Conservation (phyloP, 2,888 invertebrate species). For the Cheilosia soror region DNA sequence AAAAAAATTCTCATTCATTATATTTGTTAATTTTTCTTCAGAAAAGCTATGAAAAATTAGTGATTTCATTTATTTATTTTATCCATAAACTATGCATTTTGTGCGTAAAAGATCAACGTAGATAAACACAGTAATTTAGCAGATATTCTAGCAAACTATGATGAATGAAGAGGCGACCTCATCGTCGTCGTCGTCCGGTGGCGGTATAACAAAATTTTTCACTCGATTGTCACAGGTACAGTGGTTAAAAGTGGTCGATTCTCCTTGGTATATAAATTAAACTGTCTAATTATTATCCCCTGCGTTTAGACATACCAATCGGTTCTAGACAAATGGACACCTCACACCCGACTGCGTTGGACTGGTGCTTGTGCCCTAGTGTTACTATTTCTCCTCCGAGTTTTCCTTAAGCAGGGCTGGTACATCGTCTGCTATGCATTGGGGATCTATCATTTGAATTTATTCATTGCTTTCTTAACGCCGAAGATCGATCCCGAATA, state of each 20-base stretch:
- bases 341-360: constrained; percentile 93
- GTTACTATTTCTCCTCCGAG: constrained; percentile 90
- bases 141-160: constrained; percentile 77
- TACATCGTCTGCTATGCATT: constrained; percentile 99
- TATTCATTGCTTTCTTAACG: constrained; percentile 99
- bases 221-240: constrained; percentile 83
- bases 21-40: constrained; percentile 43
- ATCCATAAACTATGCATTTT: constrained; percentile 62
- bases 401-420: constrained; percentile 97
- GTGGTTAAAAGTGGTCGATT: constrained; percentile 2
- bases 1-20: constrained; percentile 52
- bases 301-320: constrained; percentile 88
- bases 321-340: constrained; percentile 93
- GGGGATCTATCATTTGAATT: constrained; percentile 99
- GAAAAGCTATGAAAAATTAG: constrained; percentile 59
- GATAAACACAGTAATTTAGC: constrained; percentile 34
- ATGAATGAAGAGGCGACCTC: constrained; percentile 83
- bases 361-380: constrained; percentile 88
- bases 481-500: constrained; percentile 99
- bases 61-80: constrained; percentile 49
- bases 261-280: constrained; percentile 24
- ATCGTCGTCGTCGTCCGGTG: constrained; percentile 79
- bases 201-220: constrained; percentile 82
- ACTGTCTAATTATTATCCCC: constrained; percentile 2
- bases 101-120: constrained; percentile 57